phyloP scores from a whole-genome alignment of 2,888 invertebrate species.

The Gymnoscelis rufifasciata region DNA sequence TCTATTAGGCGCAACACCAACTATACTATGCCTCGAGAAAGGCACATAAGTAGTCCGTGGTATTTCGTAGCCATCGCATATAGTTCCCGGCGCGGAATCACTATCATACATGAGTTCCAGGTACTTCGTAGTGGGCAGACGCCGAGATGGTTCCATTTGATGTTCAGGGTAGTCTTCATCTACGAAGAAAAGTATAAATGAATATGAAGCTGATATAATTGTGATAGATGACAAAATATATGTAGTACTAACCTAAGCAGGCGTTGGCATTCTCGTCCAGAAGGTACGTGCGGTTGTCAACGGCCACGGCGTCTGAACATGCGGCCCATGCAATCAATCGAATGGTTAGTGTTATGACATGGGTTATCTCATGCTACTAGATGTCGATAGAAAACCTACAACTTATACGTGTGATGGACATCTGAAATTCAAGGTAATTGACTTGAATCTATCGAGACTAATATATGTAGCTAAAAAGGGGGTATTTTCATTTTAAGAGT shows the following conservation, averaged over 20 bases:
- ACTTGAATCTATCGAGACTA: too few species aligned
- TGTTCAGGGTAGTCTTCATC: constrained; percentile 65
- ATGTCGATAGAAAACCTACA: background rate
- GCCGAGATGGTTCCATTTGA: constrained; percentile 64
- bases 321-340: constrained; percentile 60
- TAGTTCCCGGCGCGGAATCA: constrained; percentile 58
- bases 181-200: constrained; percentile 28
- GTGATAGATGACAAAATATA: constrained; percentile 10
- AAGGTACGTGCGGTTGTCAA: constrained; percentile 89
- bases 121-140: constrained; percentile 79
- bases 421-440: background rate
- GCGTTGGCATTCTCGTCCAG: constrained; percentile 85
- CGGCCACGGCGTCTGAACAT: constrained; percentile 84
- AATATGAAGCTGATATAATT: background rate
- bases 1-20: constrained; percentile 62
- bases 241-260: constrained; percentile 61
- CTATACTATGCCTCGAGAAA: constrained; percentile 63
- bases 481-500: too few species aligned
- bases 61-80: constrained; percentile 82
- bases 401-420: background rate
- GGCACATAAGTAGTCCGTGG: constrained; percentile 66
- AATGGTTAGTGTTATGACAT: constrained; percentile 39
- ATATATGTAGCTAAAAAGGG: too few species aligned
- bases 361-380: constrained; percentile 5
- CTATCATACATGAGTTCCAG: constrained; percentile 82